Percentiles rank a stretch among this genome's conserved stretches.
phyloP scores from a whole-genome alignment of 2,113 vertebrate species.

The Entelurus aequoreus region DNA sequence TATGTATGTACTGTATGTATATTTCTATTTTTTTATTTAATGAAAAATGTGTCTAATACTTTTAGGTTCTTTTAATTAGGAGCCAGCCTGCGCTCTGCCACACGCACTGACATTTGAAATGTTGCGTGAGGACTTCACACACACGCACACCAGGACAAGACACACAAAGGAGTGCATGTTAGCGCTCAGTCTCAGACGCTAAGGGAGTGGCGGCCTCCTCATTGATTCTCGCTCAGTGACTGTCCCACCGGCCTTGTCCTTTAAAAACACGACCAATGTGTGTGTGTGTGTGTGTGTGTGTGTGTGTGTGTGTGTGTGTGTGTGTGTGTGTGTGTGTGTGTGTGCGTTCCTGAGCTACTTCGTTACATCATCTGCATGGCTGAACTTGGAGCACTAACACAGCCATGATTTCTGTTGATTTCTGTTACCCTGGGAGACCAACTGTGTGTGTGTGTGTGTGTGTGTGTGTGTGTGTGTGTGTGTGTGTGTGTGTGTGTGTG shows the following conservation, averaged over 20 bases:
- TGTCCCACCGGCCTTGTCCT: conserved; percentile 64
- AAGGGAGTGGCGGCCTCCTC: conserved; percentile 26
- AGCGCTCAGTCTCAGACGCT: conserved; percentile 1
- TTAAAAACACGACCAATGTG: conserved; percentile 38
- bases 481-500: too few species aligned
- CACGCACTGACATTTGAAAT: neutral
- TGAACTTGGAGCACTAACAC: conserved; percentile 43
- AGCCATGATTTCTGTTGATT: conserved; percentile 65
- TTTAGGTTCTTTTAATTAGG: neutral
- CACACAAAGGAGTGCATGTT: neutral
- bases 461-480: too few species aligned
- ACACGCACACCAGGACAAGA: neutral
- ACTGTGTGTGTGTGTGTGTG: conserved; percentile 21
- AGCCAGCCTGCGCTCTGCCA: neutral
- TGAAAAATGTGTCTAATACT: too few species aligned
- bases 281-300: conserved; percentile 28
- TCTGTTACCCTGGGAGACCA: conserved; percentile 42
- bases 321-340: too few species aligned
- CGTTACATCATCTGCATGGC: conserved; percentile 50
- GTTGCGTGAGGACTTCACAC: neutral
- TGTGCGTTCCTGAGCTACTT: conserved; percentile 36
- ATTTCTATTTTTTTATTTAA: too few species aligned
- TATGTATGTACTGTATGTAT: too few species aligned
- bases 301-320: conserved; percentile 10
- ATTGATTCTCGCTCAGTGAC: conserved; percentile 64